A percentile compares a stretch with the other conserved stretches of the same genome.
phyloP scores from a whole-genome alignment of 2,113 vertebrate genomes.

The Talpa occidentalis region DNA sequence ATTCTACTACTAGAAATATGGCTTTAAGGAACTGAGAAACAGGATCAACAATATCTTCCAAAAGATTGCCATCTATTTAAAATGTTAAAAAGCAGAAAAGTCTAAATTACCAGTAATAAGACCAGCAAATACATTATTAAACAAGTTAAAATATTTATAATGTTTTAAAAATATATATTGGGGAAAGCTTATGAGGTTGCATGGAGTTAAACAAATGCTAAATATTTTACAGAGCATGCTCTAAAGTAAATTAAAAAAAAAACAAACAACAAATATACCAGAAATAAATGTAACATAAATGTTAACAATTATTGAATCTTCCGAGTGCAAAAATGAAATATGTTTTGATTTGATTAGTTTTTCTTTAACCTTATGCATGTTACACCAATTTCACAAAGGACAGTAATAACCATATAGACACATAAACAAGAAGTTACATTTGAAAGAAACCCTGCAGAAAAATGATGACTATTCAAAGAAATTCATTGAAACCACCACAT shows the following conservation, averaged over 20 bases:
- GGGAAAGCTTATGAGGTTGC: not conserved
- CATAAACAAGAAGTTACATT: not conserved
- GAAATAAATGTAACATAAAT: not conserved
- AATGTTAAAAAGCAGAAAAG: constrained; percentile 27
- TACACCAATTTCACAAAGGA: not conserved
- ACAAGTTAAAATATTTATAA: not conserved
- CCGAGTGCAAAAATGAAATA: not conserved
- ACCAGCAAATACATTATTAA: not conserved
- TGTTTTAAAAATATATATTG: not conserved
- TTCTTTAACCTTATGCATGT: not conserved
- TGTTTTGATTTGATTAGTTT: not conserved
- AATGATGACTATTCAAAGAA: not conserved
- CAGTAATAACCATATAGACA: not conserved
- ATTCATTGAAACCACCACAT: not conserved
- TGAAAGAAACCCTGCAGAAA: not conserved
- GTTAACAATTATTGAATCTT: not conserved
- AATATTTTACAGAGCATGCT: not conserved
- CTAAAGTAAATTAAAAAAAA: not conserved
- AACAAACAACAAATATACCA: not conserved
- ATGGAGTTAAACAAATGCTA: not conserved
- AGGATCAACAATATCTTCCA: not conserved
- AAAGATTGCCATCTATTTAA: not conserved
- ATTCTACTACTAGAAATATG: not conserved
- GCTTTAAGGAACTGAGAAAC: not conserved
- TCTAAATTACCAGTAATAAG: not conserved